A percentile compares a stretch with the other conserved stretches of the same genome.
Conservation (phyloP, 2,888 invertebrate species). For the Drosophila histrio region DNA sequence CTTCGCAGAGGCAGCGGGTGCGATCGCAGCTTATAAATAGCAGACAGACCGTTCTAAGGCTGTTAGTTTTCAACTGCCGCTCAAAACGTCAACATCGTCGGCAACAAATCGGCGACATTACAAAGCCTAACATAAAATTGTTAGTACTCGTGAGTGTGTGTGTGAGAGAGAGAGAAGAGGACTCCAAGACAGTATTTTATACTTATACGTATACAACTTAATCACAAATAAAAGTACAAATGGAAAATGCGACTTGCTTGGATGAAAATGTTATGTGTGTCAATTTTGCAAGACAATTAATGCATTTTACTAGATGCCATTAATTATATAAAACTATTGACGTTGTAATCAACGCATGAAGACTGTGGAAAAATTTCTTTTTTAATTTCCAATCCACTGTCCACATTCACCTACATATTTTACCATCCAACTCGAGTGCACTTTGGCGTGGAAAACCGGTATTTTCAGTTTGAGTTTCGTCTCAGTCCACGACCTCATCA, state of each 20-base stretch:
- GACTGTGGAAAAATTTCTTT: conserved; percentile 63
- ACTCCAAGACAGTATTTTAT: conserved; percentile 21
- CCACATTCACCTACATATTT: conserved; percentile 50
- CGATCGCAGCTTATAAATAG: conserved; percentile 79
- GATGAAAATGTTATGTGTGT: conserved; percentile 58
- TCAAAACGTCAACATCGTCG: conserved; percentile 50
- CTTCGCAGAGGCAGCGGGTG: neutral
- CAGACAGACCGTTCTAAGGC: conserved; percentile 66
- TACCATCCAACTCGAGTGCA: conserved; percentile 31
- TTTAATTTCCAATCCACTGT: conserved; percentile 29
- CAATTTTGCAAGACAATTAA: conserved; percentile 57
- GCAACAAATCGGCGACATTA: conserved; percentile 1
- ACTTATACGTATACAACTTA: neutral
- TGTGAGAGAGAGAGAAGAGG: conserved; percentile 18
- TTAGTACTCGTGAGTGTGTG: conserved; percentile 49
- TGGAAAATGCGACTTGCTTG: conserved; percentile 47
- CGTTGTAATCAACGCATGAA: conserved; percentile 63
- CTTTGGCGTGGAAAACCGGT: conserved; percentile 64
- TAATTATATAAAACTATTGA: conserved; percentile 47
- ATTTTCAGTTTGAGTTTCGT: conserved; percentile 42
- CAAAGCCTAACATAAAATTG: conserved; percentile 25
- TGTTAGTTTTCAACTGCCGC: conserved; percentile 74
- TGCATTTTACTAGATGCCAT: conserved; percentile 5
- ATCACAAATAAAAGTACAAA: neutral
- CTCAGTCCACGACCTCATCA: conserved; percentile 6